Percentiles rank a stretch among this genome's conserved stretches.
phyloP scores from a whole-genome alignment of 2,113 vertebrate species.

The Catagonus wagneri region DNA sequence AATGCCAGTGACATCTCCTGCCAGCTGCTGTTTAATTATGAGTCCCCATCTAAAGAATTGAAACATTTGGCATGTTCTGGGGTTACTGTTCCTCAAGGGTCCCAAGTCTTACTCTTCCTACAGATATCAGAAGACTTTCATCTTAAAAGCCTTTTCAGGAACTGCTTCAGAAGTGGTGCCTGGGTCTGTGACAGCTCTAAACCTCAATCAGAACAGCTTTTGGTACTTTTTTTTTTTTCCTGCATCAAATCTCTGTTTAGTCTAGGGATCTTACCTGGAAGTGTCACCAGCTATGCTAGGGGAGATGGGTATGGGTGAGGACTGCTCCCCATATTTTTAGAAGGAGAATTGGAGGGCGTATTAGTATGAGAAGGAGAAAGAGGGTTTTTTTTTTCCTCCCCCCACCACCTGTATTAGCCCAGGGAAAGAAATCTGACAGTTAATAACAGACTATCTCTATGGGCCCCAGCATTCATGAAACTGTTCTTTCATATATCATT shows the following conservation, averaged over 20 bases:
- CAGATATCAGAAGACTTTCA: slow-evolving; percentile 47
- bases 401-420: not conserved
- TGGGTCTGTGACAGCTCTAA: not conserved
- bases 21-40: slow-evolving; percentile 60
- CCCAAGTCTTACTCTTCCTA: not conserved
- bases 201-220: not conserved
- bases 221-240: not conserved
- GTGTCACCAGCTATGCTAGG: not conserved
- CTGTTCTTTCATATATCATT: slow-evolving; percentile 1
- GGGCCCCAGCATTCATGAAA: not conserved
- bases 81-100: not conserved
- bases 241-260: slow-evolving; percentile 21
- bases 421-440: slow-evolving; percentile 30
- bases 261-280: not conserved
- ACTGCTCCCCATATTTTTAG: not conserved
- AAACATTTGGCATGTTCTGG: not conserved
- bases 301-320: not conserved
- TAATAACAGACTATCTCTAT: not conserved
- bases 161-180: not conserved
- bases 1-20: not conserved
- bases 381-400: too few relatives aligned
- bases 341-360: slow-evolving; percentile 14
- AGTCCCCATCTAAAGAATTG: not conserved
- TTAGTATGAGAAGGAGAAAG: not conserved
- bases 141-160: slow-evolving; percentile 59